Percentiles rank a stretch among this genome's conserved stretches.
Conservation (phyloP, 2,797 vertebrate genomes). For the Brachymystax lenok region DNA sequence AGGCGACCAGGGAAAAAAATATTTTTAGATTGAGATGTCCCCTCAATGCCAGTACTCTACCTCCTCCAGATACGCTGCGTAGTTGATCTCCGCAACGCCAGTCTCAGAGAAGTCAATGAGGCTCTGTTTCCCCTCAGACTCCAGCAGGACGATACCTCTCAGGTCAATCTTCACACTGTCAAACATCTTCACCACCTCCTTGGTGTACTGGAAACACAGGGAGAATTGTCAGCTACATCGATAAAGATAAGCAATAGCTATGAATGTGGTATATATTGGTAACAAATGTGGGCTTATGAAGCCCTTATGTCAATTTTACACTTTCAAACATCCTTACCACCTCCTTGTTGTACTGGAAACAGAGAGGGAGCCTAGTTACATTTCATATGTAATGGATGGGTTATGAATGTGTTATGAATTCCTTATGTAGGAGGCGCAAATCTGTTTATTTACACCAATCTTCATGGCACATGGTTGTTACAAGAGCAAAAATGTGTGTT, state of each 20-base stretch:
- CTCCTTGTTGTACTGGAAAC: too few species aligned
- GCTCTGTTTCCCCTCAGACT: conserved; percentile 80
- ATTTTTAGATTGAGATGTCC: too few species aligned
- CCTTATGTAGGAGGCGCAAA: background rate
- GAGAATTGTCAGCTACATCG: background rate
- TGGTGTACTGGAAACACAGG: conserved; percentile 78
- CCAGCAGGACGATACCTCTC: conserved; percentile 81
- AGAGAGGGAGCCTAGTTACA: too few species aligned
- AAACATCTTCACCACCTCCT: conserved; percentile 78
- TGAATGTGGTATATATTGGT: background rate
- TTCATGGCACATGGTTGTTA: background rate
- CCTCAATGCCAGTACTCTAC: conserved; percentile 63
- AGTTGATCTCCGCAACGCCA: conserved; percentile 84
- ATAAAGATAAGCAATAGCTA: background rate
- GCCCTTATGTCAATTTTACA: too few species aligned
- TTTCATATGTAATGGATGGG: background rate
- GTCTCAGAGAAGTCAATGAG: conserved; percentile 82
- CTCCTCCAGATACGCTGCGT: conserved; percentile 84
- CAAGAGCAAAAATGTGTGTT: background rate
- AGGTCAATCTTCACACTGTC: conserved; percentile 81
- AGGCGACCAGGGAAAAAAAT: background rate
- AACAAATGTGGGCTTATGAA: too few species aligned
- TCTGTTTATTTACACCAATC: background rate
- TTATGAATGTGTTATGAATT: background rate
- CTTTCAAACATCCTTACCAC: too few species aligned